phyloP scores from a whole-genome alignment of 1,140 invertebrate genomes.

The Tribolium madens region DNA sequence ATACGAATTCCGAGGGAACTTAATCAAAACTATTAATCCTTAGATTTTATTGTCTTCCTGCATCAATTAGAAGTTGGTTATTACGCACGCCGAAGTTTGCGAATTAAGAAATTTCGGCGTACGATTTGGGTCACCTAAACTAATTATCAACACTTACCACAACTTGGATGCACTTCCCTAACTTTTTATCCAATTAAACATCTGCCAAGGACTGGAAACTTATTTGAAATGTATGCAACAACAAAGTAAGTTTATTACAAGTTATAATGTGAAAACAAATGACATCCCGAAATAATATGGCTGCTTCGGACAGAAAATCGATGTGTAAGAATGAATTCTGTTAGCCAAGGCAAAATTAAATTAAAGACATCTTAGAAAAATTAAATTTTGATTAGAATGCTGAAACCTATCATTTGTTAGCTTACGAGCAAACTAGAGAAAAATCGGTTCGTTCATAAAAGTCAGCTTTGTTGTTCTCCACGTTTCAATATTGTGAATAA shows the following conservation, averaged over 20 bases:
- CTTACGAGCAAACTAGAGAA: not conserved
- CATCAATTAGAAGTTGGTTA: slow-evolving; percentile 43
- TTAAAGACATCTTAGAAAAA: slow-evolving; percentile 37
- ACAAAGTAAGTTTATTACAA: slow-evolving; percentile 46
- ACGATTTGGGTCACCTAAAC: not conserved
- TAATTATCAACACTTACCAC: not conserved
- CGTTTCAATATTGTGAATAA: not conserved
- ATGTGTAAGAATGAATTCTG: slow-evolving; percentile 44
- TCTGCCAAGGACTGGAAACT: slow-evolving; percentile 15
- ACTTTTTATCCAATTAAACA: slow-evolving; percentile 18
- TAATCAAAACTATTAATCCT: slow-evolving; percentile 51
- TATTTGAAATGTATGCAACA: slow-evolving; percentile 32
- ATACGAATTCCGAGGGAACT: slow-evolving; percentile 46
- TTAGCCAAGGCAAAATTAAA: slow-evolving; percentile 28
- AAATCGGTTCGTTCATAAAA: not conserved
- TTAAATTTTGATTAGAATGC: slow-evolving; percentile 38
- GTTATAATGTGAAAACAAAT: slow-evolving; percentile 50
- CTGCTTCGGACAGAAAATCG: slow-evolving; percentile 49
- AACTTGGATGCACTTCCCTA: not conserved
- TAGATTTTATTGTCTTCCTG: slow-evolving; percentile 51
- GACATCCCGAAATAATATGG: slow-evolving; percentile 48
- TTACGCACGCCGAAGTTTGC: not conserved
- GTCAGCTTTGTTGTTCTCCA: not conserved
- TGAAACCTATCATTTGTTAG: slow-evolving; percentile 27
- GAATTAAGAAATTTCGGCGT: not conserved